phyloP scores from a whole-genome alignment of 1,140 invertebrate genomes.

The Drosophila sp. region DNA sequence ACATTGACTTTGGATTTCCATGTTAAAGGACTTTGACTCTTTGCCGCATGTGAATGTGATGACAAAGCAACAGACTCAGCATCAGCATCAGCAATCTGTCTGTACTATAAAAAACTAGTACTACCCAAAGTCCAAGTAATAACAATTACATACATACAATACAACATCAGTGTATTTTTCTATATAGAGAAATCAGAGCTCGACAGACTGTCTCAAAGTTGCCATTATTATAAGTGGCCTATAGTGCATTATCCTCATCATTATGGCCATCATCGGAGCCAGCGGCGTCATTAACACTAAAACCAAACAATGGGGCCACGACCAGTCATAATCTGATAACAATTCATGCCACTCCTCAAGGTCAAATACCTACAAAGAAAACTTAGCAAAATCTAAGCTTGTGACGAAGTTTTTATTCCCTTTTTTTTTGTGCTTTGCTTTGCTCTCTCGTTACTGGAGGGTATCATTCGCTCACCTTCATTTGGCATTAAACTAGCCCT shows the following conservation, averaged over 20 bases:
- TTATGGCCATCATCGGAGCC: slow-evolving; percentile 8
- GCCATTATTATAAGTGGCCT: slow-evolving; percentile 4
- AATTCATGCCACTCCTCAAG: slow-evolving; percentile 7
- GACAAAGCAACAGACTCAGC: slow-evolving; percentile 3
- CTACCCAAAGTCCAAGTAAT: slow-evolving; percentile 10
- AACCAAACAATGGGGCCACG: slow-evolving; percentile 2
- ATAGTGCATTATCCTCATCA: slow-evolving; percentile 11
- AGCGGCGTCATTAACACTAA: slow-evolving; percentile 5
- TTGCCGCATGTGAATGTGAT: neutral
- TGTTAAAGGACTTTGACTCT: slow-evolving; percentile 2
- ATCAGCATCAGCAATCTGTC: slow-evolving; percentile 4
- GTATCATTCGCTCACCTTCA: neutral
- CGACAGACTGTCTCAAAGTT: slow-evolving; percentile 1
- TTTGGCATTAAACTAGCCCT: neutral
- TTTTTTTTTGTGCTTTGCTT: neutral
- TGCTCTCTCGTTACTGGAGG: no score
- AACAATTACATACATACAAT: neutral
- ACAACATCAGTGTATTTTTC: neutral
- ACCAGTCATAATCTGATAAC: slow-evolving; percentile 11
- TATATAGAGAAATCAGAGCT: neutral
- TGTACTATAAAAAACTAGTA: neutral
- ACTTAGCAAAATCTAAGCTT: neutral
- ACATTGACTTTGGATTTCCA: slow-evolving; percentile 3
- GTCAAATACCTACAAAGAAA: neutral
- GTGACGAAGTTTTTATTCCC: neutral